Conservation (phyloP, 2,797 vertebrate genomes). For the Peromyscus attwateri region DNA sequence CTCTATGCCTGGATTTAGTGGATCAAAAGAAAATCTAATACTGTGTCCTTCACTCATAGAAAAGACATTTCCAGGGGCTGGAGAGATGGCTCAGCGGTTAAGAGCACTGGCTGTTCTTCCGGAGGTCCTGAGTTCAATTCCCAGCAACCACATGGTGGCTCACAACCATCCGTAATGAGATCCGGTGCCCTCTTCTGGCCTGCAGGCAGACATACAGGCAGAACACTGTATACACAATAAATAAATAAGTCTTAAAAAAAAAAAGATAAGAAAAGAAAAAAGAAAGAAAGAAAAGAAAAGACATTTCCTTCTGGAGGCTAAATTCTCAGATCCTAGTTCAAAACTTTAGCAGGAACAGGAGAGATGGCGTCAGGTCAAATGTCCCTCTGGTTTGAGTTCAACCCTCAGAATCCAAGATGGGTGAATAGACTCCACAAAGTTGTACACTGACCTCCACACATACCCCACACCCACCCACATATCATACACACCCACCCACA, state of each 20-base stretch:
- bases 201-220: too few relatives aligned
- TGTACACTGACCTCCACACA: background rate
- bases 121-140: too few relatives aligned
- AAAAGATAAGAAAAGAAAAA: too few relatives aligned
- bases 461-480: background rate
- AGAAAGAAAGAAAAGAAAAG: background rate
- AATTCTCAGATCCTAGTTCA: conserved; percentile 11
- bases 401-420: background rate
- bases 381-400: background rate
- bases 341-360: background rate
- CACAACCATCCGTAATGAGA: too few relatives aligned
- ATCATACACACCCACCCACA: background rate
- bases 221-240: too few relatives aligned
- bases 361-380: background rate
- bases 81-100: too few relatives aligned
- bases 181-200: too few relatives aligned
- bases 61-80: background rate
- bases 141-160: too few relatives aligned
- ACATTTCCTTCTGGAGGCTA: background rate
- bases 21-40: conserved; percentile 26
- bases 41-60: background rate
- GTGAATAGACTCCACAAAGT: background rate
- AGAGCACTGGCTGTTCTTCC: too few relatives aligned
- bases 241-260: too few relatives aligned
- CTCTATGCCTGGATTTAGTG: background rate